Base-by-base conservation (phyloP, 2,888 invertebrate species). In the Gandaritis pyraliata region DNA sequence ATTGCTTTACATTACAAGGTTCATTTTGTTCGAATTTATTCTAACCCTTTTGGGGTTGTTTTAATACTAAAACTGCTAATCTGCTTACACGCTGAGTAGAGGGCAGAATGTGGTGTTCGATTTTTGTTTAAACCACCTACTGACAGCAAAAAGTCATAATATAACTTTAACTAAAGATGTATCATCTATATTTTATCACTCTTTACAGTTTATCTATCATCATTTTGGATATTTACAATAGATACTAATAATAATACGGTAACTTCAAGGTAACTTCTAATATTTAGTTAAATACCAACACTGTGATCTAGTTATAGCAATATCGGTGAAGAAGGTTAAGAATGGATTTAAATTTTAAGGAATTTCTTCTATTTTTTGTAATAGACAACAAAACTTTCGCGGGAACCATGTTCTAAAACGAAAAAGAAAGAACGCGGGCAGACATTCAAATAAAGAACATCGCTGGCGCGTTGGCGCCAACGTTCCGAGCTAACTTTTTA, bases 381-480 rank as follows among this genome's bases (percentile, higher is more conserved):
- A 65, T 61, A 66, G 47, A 64, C 49, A 73, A 66, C 72, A 73
- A 69, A 72, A 70, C 70, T 72, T 72, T 62, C 66, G 67, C 72
- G 72, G 73, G 72, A 77, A 80, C 77, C 52, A 80, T 75, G 76
- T 73, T 64, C 71, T 74, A 75, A 75, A 74, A 70, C 71, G 69
- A 73, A 73, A 74, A 76, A 69, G 10, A 72, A 72, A 71, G 76
- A 80, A 77, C 78, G 77, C 67, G 72, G 76, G 76, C 80, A 82
- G 82, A 82, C 85, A 84, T 84, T 87, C 83, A 86, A 84, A 88
- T 88, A 89, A 89, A 88, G 88, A 81, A 72, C 85, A 84, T 81
- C 83, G 73, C 80, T 81, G 84, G 86, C 87, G 86, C 86, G 86
- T 85, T 88, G 91, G 91, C 91, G 91, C 91, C 91, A 90, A 87